phyloP scores from a whole-genome alignment of 2,113 vertebrate genomes.

The Marmota monax region DNA sequence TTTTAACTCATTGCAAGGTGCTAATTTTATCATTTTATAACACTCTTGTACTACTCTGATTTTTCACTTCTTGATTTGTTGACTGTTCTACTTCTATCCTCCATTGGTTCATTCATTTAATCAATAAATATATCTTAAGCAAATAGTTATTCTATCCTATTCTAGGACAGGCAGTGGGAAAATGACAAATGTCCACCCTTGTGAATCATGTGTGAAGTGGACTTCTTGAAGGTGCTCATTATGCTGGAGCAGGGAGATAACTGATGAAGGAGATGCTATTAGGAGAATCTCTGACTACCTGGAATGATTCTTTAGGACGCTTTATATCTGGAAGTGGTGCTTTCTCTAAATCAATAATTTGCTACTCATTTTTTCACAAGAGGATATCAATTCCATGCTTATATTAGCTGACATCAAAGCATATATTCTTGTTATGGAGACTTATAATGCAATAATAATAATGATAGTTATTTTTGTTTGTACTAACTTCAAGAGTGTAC shows the following conservation, averaged over 20 bases:
- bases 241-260: neutral
- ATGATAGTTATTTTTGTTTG: neutral
- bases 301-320: neutral
- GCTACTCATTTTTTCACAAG: slow-evolving; percentile 28
- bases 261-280: neutral
- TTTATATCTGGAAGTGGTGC: neutral
- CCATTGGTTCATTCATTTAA: neutral
- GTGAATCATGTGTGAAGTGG: neutral
- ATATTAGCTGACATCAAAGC: neutral
- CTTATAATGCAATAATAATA: neutral
- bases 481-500: neutral
- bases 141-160: neutral
- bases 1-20: neutral
- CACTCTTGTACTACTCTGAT: neutral
- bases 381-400: neutral
- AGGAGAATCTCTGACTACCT: neutral
- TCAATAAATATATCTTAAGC: neutral
- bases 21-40: neutral
- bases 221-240: neutral
- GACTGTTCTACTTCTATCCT: neutral
- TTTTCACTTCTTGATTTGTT: neutral
- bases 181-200: neutral
- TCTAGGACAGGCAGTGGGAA: neutral
- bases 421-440: neutral
- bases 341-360: neutral